Conservation (phyloP, 30 jellyfish, hydroid and myxozoan genomes). For the Calvadosia cruxmelitensis region DNA sequence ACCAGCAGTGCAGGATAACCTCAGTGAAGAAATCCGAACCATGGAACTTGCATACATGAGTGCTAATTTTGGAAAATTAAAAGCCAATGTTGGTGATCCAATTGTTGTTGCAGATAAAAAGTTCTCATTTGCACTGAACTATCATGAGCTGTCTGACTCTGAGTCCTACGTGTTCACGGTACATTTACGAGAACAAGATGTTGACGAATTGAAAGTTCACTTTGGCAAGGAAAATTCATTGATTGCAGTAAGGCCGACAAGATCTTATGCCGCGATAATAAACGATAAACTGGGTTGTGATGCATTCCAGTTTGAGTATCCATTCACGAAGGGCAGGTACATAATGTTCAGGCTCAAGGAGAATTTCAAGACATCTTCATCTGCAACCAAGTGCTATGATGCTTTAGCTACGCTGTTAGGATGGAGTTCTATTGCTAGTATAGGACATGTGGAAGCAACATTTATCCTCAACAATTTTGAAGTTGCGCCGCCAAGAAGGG, state of each 20-base stretch:
- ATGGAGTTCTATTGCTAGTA: neutral
- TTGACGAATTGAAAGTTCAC: neutral
- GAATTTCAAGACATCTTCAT: neutral
- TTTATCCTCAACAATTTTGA: neutral
- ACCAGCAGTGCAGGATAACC: no score
- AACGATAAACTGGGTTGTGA: neutral
- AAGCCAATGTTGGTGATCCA: no score
- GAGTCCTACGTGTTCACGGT: neutral
- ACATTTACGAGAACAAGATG: neutral
- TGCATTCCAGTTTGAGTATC: neutral
- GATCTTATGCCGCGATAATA: neutral
- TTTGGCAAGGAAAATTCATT: neutral
- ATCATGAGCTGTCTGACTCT: no score
- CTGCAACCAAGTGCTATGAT: neutral
- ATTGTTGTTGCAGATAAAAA: no score
- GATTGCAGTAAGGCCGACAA: neutral
- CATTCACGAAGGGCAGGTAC: neutral
- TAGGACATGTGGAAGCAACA: neutral
- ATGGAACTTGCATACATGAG: no score
- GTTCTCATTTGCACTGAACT: no score
- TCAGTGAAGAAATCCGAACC: no score
- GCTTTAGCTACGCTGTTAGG: neutral
- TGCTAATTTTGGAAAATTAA: no score
- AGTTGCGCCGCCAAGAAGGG: neutral
- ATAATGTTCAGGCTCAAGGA: neutral